Evolutionary conservation across 2,797 vertebrate species (phyloP).

Genomic region (Typhlichthys eigenmanni): DNA sequence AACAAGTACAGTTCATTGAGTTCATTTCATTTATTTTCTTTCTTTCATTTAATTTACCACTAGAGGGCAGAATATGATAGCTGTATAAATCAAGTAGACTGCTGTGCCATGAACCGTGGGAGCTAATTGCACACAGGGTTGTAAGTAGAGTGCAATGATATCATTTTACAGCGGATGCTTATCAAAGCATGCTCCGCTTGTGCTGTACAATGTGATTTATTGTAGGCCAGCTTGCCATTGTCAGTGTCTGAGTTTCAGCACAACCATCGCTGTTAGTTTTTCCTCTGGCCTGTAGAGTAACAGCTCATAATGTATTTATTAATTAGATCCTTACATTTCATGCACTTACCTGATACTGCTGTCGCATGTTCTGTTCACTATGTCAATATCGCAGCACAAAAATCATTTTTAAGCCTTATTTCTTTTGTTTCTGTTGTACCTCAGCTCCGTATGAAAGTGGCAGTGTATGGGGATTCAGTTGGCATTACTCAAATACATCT

Average conservation of each 20-base stretch:
- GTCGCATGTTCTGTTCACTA: conserved; percentile 16
- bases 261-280: not conserved
- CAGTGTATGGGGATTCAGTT: no score
- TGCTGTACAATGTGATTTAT: not conserved
- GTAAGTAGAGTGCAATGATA: conserved; percentile 35
- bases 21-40: conserved; percentile 32
- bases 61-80: conserved; percentile 61
- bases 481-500: no score
- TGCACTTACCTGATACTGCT: conserved; percentile 14
- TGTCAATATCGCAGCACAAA: conserved; percentile 6
- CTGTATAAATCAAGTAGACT: no score
- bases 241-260: not conserved
- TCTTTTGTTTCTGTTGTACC: no score
- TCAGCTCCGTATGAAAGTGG: no score
- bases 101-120: not conserved
- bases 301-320: conserved; percentile 3
- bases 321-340: not conserved
- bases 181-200: no score
- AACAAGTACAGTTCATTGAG: conserved; percentile 18
- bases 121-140: conserved; percentile 15
- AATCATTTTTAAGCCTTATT: not conserved
- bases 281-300: conserved; percentile 18
- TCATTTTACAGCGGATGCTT: not conserved
- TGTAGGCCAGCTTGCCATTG: not conserved
- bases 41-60: conserved; percentile 47